These are phyloP conservation scores for Hemitrygon akajei DNA, from an alignment of 2,797 vertebrate genomes.

Conservation along the genomic window DNA sequence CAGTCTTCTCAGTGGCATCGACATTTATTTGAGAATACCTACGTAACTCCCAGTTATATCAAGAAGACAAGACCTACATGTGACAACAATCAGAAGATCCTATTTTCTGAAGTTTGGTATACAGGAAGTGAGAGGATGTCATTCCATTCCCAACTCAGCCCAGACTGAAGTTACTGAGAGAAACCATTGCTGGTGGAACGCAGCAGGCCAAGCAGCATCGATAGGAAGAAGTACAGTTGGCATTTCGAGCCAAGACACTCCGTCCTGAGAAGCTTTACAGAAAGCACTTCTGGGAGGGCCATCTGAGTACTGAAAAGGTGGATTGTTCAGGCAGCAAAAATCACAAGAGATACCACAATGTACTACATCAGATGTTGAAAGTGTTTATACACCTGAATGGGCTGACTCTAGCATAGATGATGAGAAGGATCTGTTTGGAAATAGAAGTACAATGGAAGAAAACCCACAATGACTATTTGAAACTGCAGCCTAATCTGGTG, in stretches of 20 bases:
- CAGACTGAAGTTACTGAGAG: background rate
- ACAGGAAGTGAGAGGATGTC: background rate
- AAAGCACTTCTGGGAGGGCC: background rate
- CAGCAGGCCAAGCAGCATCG: too few species aligned
- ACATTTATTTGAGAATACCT: background rate
- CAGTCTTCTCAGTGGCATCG: background rate
- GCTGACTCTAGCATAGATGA: background rate
- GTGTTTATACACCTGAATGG: background rate
- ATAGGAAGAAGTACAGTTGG: too few species aligned
- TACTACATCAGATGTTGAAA: background rate
- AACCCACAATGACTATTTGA: background rate
- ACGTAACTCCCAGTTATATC: background rate
- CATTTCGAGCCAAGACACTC: too few species aligned
- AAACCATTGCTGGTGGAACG: too few species aligned
- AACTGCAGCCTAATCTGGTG: background rate
- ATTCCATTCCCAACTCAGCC: background rate
- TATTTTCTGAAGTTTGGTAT: background rate
- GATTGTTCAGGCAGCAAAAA: background rate
- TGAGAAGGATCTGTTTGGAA: too few species aligned
- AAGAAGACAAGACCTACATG: background rate
- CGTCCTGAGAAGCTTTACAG: background rate
- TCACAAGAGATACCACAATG: background rate
- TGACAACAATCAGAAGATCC: background rate
- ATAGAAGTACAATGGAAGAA: background rate
- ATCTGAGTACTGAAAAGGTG: background rate